Evolutionary conservation across 2,888 invertebrate genomes (phyloP).

Genomic region (Malthinus flaveolus): DNA sequence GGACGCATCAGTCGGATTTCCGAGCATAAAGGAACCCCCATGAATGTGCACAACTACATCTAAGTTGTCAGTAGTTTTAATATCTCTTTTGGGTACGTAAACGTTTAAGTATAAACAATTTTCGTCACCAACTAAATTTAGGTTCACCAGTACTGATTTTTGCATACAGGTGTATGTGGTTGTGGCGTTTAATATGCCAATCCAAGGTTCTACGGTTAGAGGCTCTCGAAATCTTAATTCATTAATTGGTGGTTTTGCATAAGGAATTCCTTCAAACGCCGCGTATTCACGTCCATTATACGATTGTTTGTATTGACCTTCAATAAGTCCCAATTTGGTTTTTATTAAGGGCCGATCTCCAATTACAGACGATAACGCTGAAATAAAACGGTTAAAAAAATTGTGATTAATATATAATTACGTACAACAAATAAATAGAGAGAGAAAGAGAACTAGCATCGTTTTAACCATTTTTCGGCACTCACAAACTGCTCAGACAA

Average conservation of each 20-base stretch:
- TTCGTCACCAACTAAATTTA: conserved; percentile 34
- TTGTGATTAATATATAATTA: too few relatives aligned
- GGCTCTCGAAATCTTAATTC: conserved; percentile 39
- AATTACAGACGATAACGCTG: too few relatives aligned
- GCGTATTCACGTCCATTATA: conserved; percentile 36
- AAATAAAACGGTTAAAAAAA: too few relatives aligned
- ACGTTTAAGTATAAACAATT: conserved; percentile 38
- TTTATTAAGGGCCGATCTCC: background rate
- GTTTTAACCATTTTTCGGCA: too few relatives aligned
- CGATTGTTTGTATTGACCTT: conserved; percentile 34
- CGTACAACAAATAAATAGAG: too few relatives aligned
- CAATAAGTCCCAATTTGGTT: conserved; percentile 29
- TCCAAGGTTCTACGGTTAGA: background rate
- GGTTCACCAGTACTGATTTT: too few relatives aligned
- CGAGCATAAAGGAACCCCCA: conserved; percentile 55
- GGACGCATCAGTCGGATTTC: conserved; percentile 50
- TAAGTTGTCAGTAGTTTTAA: conserved; percentile 47
- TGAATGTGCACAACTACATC: conserved; percentile 56
- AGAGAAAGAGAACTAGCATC: too few relatives aligned
- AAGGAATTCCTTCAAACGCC: conserved; percentile 43
- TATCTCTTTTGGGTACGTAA: conserved; percentile 55
- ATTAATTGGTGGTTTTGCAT: conserved; percentile 39
- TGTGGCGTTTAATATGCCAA: conserved; percentile 34
- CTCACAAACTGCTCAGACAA: too few relatives aligned
- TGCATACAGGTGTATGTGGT: conserved; percentile 39